These are phyloP conservation scores for Odocoileus hemionus DNA, from an alignment of 2,113 vertebrate genomes.

Conservation along the genomic window DNA sequence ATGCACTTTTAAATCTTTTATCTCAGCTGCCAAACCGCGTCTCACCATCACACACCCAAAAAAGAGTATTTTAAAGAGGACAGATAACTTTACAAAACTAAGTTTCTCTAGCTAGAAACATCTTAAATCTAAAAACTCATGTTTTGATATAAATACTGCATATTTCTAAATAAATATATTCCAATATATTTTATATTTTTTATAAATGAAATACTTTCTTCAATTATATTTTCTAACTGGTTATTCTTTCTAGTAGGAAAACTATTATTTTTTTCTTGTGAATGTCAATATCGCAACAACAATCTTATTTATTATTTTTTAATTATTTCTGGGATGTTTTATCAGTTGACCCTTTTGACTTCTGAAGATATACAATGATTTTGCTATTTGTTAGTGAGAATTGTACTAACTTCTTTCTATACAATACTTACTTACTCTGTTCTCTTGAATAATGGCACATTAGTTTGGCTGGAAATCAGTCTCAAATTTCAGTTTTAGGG, in stretches of 20 bases:
- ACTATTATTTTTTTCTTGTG: background rate
- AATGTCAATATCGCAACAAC: background rate
- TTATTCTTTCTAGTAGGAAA: background rate
- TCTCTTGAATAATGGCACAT: background rate
- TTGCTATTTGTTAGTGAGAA: background rate
- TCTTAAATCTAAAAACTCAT: background rate
- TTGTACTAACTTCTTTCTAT: background rate
- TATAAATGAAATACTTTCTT: background rate
- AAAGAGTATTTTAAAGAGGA: background rate
- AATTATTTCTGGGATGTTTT: background rate
- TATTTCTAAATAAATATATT: slow-evolving; percentile 8
- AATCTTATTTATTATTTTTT: background rate
- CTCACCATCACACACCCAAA: background rate
- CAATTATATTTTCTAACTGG: background rate
- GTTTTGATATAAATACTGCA: slow-evolving; percentile 5
- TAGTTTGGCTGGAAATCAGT: background rate
- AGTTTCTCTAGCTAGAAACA: background rate
- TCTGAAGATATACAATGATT: background rate
- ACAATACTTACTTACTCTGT: background rate
- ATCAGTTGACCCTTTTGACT: background rate
- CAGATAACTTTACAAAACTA: background rate
- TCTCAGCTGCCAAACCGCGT: background rate
- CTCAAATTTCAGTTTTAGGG: background rate
- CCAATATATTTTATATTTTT: background rate
- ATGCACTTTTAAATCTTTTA: background rate